These are phyloP conservation scores for Corydoras maculifer DNA, from an alignment of 2,113 vertebrate species.

Conservation along the genomic window DNA sequence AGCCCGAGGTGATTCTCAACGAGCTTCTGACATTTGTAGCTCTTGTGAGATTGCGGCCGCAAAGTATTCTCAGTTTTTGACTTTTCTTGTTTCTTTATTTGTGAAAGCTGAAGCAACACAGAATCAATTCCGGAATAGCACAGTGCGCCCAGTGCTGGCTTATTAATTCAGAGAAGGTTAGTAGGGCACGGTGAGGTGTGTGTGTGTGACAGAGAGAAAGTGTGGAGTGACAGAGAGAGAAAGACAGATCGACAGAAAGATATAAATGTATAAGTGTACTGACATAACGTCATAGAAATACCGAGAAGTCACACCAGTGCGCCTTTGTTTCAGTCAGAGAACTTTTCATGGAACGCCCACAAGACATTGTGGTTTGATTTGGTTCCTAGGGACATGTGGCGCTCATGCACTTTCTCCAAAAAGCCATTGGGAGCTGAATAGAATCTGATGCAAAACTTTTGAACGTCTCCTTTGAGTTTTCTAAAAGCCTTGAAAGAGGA, in stretches of 20 bases:
- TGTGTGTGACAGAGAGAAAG: not conserved
- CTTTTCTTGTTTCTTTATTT: not conserved
- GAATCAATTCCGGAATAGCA: conserved; percentile 39
- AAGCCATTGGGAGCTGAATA: conserved; percentile 42
- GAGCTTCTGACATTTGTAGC: conserved; percentile 42
- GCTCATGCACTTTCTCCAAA: conserved; percentile 37
- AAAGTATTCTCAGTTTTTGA: not conserved
- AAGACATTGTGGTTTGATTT: conserved; percentile 51
- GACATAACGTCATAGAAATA: conserved; percentile 28
- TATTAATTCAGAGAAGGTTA: conserved; percentile 40
- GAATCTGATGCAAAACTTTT: conserved; percentile 1
- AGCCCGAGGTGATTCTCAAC: conserved; percentile 13
- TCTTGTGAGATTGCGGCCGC: conserved; percentile 22
- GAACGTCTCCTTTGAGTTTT: not conserved
- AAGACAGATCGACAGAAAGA: not conserved
- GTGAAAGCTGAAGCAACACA: conserved; percentile 26
- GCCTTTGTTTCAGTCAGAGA: conserved; percentile 55
- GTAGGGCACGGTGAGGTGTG: conserved; percentile 27
- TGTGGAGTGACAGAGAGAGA: not conserved
- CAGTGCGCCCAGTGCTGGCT: conserved; percentile 25
- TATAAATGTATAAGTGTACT: conserved; percentile 4
- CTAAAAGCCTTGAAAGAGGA: too few relatives aligned
- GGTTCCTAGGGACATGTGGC: conserved; percentile 62
- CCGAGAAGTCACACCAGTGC: conserved; percentile 25
- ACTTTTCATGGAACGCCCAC: conserved; percentile 49